Conservation (phyloP, 2,888 invertebrate species). For the Hybos culiciformis region DNA sequence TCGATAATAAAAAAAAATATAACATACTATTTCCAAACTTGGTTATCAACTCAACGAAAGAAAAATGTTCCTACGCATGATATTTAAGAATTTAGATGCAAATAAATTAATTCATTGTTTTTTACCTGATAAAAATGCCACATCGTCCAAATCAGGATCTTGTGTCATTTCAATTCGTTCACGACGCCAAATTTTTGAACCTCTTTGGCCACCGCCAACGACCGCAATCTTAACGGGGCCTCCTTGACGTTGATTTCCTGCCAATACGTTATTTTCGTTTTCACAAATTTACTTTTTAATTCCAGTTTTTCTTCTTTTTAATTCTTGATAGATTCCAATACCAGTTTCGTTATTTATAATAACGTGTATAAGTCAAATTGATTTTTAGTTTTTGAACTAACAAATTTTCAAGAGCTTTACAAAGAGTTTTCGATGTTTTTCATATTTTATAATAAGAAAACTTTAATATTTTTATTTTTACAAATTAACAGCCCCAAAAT, state of each 20-base stretch:
- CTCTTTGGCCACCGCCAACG: conserved; percentile 36
- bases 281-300: not conserved
- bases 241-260: conserved; percentile 33
- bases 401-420: too few relatives aligned
- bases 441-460: too few relatives aligned
- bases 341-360: not conserved
- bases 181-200: conserved; percentile 35
- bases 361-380: too few relatives aligned
- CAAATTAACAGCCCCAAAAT: too few relatives aligned
- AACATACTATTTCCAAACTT: too few relatives aligned
- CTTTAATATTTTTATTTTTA: too few relatives aligned
- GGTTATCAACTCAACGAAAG: too few relatives aligned
- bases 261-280: conserved; percentile 30
- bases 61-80: too few relatives aligned
- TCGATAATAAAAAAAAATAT: too few relatives aligned
- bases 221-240: conserved; percentile 38
- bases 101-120: not conserved
- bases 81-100: too few relatives aligned
- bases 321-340: not conserved
- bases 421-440: too few relatives aligned
- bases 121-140: conserved; percentile 77
- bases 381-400: too few relatives aligned
- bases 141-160: conserved; percentile 84
- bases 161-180: conserved; percentile 59
- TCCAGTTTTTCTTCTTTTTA: not conserved